Evolutionary conservation across 2,113 vertebrate species (phyloP).

Genomic region (Chlorodrepanis virens): DNA sequence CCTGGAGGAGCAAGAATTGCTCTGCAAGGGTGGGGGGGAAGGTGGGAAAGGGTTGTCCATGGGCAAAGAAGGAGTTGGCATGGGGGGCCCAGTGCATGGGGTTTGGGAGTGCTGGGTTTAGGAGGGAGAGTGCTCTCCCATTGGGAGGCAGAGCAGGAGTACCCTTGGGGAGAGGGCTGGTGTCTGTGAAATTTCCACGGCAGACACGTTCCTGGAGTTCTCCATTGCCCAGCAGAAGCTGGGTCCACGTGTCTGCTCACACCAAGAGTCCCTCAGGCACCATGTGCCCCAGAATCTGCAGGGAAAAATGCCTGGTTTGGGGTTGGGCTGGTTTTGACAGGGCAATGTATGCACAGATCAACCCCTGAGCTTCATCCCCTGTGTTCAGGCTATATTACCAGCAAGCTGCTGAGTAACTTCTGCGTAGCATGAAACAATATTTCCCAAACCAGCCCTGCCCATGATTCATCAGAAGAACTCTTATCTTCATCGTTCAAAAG

Average conservation of each 20-base stretch:
- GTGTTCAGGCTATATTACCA: not conserved
- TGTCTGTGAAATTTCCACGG: accelerated
- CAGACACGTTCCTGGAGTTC: accelerated
- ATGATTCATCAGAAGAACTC: constrained; percentile 25
- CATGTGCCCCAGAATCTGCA: not conserved
- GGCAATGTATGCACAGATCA: not conserved
- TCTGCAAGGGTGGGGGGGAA: not conserved
- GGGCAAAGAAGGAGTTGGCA: not conserved
- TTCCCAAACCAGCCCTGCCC: not conserved
- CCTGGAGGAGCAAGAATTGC: not conserved
- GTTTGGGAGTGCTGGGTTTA: not conserved
- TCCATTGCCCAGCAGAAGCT: too few relatives aligned
- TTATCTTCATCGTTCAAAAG: constrained; percentile 1
- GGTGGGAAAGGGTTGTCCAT: not conserved
- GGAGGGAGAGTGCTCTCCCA: not conserved
- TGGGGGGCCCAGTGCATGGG: not conserved
- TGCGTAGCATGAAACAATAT: not conserved
- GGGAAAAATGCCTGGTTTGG: not conserved
- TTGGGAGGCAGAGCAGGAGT: not conserved
- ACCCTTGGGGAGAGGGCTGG: not conserved
- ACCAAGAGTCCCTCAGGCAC: not conserved
- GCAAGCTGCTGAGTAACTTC: constrained; percentile 21
- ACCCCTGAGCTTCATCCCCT: accelerated
- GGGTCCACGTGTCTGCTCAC: not conserved
- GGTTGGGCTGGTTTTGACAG: not conserved